These are phyloP conservation scores for Sigmodon hispidus DNA, from an alignment of 2,113 vertebrate species.

Conservation along the genomic window DNA sequence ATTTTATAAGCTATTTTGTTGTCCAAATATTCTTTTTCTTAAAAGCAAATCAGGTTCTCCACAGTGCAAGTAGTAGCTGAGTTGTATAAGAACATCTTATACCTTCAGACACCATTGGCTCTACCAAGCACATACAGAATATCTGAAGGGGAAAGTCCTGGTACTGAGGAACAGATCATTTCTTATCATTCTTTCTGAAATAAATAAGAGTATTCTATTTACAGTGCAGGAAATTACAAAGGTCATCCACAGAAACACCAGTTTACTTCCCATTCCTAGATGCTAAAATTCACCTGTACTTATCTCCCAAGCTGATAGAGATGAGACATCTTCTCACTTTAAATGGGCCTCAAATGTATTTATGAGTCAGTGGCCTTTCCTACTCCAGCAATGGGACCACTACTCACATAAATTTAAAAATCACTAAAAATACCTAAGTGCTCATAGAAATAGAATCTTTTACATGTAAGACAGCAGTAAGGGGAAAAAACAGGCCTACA, in stretches of 20 bases:
- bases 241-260: not conserved
- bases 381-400: not conserved
- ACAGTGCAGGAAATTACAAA: not conserved
- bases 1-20: not conserved
- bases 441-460: not conserved
- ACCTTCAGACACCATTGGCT: not conserved
- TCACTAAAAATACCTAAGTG: not conserved
- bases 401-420: not conserved
- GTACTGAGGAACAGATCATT: not conserved
- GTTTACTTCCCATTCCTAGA: not conserved
- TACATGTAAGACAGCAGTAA: not conserved
- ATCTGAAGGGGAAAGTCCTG: not conserved
- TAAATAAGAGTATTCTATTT: not conserved
- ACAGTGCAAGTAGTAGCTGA: not conserved
- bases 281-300: not conserved
- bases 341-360: not conserved
- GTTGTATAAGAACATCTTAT: not conserved
- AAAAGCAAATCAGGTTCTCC: not conserved
- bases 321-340: not conserved
- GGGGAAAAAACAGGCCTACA: not conserved
- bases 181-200: not conserved
- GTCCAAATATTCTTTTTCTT: not conserved
- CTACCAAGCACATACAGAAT: not conserved
- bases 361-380: not conserved
- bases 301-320: not conserved